Base-by-base conservation (phyloP, 2,797 vertebrate genomes). In the Coluber constrictor region DNA sequence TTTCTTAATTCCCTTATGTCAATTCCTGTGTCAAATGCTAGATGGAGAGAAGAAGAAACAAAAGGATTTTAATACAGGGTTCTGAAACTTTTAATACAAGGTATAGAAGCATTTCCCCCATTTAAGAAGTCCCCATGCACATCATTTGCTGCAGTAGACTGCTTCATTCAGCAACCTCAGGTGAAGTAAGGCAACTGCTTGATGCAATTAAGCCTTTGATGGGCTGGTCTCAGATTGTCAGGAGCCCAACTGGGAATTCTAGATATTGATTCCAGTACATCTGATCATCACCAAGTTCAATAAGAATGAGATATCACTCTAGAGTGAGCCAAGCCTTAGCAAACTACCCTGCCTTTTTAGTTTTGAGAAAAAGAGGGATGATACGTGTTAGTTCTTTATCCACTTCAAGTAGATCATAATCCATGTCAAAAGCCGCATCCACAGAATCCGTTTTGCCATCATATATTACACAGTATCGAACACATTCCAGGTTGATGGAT, bases 381-480 rank as follows among this genome's bases (percentile, higher is more conserved):
- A 0, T 94, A 97, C 97, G 96, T 94, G 54, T 37, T 61, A 43
- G 70, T 2, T 29, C 2, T 10, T 93, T 47, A 90, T 95, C 56
- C 55, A 95, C 90, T 47, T 93, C 93, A 0, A 4, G 5, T 29
- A 57, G 12, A 60, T 95, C 11, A 96, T 97, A 95, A 95, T 94
- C 92, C 29, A n/a, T 60, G 20, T 95, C 93, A 16, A 63, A 93
- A 51, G 93, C 93, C 0, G 87, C 90, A 37, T 97, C 94, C 93
- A 98, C 90, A 23, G 92, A 95, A 70, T 93, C 94, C 1, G 97
- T 98, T 89, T 92, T 95, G 0, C 94, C 95, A 86, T 99, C 98
- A 18, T 99, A 99, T 18, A 99, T 98, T 92, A 99, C 97, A n/a
- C 98, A 98, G 90, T 98, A 96, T 9, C 95, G 97, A 96, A 98